phyloP scores from a whole-genome alignment of 2,888 invertebrate genomes.

The Eristalinus sepulchralis region DNA sequence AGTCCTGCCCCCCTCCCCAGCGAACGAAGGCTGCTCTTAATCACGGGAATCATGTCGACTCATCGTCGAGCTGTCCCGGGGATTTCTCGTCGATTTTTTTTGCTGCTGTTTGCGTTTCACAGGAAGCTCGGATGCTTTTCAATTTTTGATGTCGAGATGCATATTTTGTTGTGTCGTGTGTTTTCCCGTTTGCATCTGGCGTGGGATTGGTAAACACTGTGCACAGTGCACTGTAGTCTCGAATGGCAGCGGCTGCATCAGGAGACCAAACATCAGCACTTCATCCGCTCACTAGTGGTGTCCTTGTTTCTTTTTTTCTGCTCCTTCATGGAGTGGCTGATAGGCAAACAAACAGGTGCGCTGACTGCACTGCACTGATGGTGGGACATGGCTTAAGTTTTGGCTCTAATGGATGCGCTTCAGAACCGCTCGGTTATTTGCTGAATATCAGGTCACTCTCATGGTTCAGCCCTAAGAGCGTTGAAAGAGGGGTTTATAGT shows the following conservation, averaged over 20 bases:
- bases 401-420: not conserved
- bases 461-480: not conserved
- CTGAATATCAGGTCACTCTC: not conserved
- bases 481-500: not conserved
- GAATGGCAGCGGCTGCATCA: conserved; percentile 35
- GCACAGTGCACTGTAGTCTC: conserved; percentile 1
- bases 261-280: conserved; percentile 57
- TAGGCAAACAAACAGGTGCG: conserved; percentile 29
- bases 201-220: conserved; percentile 67
- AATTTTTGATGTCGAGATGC: conserved; percentile 62
- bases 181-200: conserved; percentile 34
- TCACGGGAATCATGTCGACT: conserved; percentile 61
- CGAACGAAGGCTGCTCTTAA: conserved; percentile 63
- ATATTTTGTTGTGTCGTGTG: conserved; percentile 41
- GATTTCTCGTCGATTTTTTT: conserved; percentile 13
- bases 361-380: not conserved
- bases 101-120: conserved; percentile 61
- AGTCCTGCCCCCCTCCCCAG: conserved; percentile 2
- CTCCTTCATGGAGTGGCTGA: conserved; percentile 33
- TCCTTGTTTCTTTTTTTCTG: not conserved
- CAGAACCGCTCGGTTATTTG: not conserved
- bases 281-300: conserved; percentile 20
- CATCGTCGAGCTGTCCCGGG: conserved; percentile 13
- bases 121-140: conserved; percentile 60
- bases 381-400: conserved; percentile 26